These are phyloP conservation scores for Falcunculus frontatus DNA, from an alignment of 2,113 vertebrate genomes.

Conservation along the genomic window DNA sequence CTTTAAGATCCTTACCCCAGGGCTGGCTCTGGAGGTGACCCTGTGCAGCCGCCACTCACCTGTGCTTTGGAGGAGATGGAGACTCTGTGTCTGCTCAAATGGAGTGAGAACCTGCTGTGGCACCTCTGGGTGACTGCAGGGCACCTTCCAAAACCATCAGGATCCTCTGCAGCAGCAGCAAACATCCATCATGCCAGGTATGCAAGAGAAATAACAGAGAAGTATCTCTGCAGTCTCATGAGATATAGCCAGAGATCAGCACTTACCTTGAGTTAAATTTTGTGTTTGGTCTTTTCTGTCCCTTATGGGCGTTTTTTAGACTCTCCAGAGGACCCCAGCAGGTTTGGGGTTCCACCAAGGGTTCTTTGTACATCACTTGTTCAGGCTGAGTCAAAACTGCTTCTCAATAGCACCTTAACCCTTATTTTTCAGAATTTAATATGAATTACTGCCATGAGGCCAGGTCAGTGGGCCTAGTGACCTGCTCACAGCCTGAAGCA, in stretches of 20 bases:
- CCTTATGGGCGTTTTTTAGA: background rate
- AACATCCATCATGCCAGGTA: fast-evolving
- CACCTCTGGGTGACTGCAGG: background rate
- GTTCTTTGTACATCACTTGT: background rate
- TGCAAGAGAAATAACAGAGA: background rate
- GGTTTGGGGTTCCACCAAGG: background rate
- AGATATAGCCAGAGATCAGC: background rate
- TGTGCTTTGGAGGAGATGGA: background rate
- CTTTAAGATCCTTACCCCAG: background rate
- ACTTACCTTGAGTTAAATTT: background rate
- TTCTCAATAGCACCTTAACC: background rate
- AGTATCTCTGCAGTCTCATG: background rate
- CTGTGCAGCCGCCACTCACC: background rate
- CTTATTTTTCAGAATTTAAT: background rate
- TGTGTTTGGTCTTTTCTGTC: background rate
- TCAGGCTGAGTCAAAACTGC: background rate
- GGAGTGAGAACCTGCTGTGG: background rate
- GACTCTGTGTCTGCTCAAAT: fast-evolving
- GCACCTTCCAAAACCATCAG: background rate
- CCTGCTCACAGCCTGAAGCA: background rate
- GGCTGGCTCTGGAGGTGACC: background rate
- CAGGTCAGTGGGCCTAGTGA: background rate
- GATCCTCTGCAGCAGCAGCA: background rate
- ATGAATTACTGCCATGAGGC: background rate
- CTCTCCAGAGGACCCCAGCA: background rate